Evolutionary conservation across 2,888 invertebrate species (phyloP), one percentile per base, ranked within the genome.

Genomic region (Plagodis pulveraria): DNA sequence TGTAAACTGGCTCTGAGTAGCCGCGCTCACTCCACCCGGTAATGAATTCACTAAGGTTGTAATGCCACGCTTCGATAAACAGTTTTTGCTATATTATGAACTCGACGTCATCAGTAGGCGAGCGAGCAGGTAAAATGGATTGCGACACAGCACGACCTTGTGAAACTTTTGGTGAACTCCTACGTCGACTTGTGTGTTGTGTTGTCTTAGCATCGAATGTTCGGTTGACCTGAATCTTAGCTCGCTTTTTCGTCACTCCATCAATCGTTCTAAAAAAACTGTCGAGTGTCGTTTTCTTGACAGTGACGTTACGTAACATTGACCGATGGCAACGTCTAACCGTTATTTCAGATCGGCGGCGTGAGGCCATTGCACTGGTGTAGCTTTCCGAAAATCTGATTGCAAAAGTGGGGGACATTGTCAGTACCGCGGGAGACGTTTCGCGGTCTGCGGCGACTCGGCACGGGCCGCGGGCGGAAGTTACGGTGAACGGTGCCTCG

Each of bases 401-500:
- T 84, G 85, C 86, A 83, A 83, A 86, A 86, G 80, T 74, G 73
- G 77, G 69, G 52, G 49, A 55, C 51, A 61, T 56, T 60, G 60
- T 59, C 49, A 59, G 73, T 71, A 69, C 69, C 68, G 72, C 62
- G 70, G 71, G 68, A 69, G 64, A 70, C 65, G 74, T 75, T 57
- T 62, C 65, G 62, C 57, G 67, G 62, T 34, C 53, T 35, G 51
- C 58, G 57, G 61, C 47, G 57, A 38, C 53, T 66, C 65, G 69
- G 74, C 73, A 73, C 73, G 76, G 71, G 73, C 73, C 80, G 77
- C 81, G 77, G 74, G 80, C 86, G 87, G 86, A 86, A 86, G 87
- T 82, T 77, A 80, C 85, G 80, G 85, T 78, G 86, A 87, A 81
- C 84, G 87, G 87, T 80, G 83, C 80, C 80, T 77, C 83, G 69